Conservation (phyloP, 92 coral and sea anemone genomes). For the Heliopora coerulea region DNA sequence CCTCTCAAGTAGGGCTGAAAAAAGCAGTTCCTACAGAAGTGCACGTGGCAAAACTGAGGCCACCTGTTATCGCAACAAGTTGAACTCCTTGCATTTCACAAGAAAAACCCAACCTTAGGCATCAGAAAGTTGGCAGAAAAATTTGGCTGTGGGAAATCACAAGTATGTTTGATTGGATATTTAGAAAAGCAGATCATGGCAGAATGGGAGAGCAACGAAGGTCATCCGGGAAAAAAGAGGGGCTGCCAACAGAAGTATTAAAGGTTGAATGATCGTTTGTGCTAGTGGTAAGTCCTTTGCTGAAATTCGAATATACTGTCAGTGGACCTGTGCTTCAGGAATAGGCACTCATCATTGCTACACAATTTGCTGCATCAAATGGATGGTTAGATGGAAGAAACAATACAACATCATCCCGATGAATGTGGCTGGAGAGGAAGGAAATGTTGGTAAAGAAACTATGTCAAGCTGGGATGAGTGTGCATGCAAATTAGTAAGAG, state of each 20-base stretch:
- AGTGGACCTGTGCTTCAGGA: conserved; percentile 18
- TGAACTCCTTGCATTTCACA: no score
- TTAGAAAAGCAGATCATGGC: background rate
- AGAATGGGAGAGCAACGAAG: conserved; percentile 7
- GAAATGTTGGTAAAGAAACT: no score
- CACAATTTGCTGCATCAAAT: conserved; percentile 11
- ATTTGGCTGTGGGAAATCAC: conserved; percentile 3
- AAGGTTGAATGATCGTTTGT: background rate
- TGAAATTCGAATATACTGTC: conserved; percentile 1
- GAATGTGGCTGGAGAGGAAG: conserved; percentile 17
- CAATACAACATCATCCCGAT: conserved; percentile 7
- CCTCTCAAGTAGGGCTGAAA: no score
- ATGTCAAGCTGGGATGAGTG: no score
- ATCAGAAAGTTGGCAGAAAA: no score
- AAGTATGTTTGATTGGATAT: background rate
- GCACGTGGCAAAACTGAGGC: no score
- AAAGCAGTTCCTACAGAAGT: no score
- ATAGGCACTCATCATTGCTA: background rate
- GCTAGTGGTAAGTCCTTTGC: background rate
- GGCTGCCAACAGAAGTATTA: background rate
- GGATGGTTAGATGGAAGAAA: conserved; percentile 30
- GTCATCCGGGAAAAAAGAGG: background rate
- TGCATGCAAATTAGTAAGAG: no score
- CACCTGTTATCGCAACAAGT: no score
- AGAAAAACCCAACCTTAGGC: no score